Conservation (phyloP, 2,888 invertebrate species). For the Mythimna impura region DNA sequence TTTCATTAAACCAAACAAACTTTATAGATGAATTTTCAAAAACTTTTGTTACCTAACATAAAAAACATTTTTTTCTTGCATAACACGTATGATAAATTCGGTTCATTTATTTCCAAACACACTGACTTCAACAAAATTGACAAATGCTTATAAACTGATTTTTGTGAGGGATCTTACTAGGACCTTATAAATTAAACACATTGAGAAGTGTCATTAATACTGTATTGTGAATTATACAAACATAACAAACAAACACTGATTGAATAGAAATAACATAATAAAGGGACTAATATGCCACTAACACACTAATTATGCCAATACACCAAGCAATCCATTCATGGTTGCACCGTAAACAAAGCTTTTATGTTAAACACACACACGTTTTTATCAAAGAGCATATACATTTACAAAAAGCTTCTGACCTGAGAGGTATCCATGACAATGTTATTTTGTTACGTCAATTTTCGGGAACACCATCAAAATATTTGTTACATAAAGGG, state of each 20-base stretch:
- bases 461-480: conserved; percentile 19
- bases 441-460: conserved; percentile 47
- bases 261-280: conserved; percentile 3
- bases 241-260: conserved; percentile 9
- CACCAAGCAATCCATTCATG: background rate
- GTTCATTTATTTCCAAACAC: no score
- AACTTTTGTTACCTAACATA: no score
- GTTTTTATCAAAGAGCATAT: conserved; percentile 13
- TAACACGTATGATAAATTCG: no score
- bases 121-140: no score
- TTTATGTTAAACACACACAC: background rate
- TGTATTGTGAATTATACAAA: background rate
- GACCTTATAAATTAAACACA: no score
- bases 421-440: conserved; percentile 29
- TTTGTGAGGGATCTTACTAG: no score
- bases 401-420: conserved; percentile 22
- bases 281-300: background rate
- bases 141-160: no score
- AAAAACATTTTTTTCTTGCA: no score
- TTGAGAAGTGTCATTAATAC: background rate
- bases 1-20: conserved; percentile 1
- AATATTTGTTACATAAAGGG: conserved; percentile 28
- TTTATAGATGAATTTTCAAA: background rate
- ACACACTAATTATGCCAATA: conserved; percentile 8
- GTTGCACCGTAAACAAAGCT: background rate